Conservation (phyloP, 2,888 invertebrate species). For the Lithophane socia region DNA sequence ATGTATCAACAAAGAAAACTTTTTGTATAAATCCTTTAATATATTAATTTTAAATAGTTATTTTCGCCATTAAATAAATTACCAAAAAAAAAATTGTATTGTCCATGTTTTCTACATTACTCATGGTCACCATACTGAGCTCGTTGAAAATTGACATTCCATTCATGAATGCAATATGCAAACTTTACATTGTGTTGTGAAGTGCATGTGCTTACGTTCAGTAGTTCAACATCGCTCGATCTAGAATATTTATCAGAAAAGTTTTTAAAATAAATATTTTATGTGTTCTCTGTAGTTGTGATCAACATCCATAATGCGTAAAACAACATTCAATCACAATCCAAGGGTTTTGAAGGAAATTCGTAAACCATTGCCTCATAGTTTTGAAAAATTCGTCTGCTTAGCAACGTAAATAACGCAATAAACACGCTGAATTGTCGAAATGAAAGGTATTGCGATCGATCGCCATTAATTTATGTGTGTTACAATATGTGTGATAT, state of each 20-base stretch:
- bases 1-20: neutral
- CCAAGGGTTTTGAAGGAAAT: too few relatives aligned
- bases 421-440: too few relatives aligned
- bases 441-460: neutral
- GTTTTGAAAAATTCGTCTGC: neutral
- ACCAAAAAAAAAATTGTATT: neutral
- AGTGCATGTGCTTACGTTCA: neutral
- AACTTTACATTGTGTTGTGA: conserved; percentile 12
- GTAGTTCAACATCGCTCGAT: conserved; percentile 14
- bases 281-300: neutral
- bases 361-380: neutral
- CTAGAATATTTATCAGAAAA: conserved; percentile 1
- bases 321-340: neutral
- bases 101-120: neutral
- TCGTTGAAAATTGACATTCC: conserved; percentile 26
- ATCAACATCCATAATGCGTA: neutral
- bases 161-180: conserved; percentile 31
- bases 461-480: too few relatives aligned
- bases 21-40: neutral
- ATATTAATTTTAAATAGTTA: neutral
- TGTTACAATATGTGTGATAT: neutral
- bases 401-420: too few relatives aligned
- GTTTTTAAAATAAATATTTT: neutral
- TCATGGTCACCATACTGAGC: conserved; percentile 1
- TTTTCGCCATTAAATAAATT: neutral